phyloP scores from a whole-genome alignment of 2,113 vertebrate species.

The Prunella himalayana region DNA sequence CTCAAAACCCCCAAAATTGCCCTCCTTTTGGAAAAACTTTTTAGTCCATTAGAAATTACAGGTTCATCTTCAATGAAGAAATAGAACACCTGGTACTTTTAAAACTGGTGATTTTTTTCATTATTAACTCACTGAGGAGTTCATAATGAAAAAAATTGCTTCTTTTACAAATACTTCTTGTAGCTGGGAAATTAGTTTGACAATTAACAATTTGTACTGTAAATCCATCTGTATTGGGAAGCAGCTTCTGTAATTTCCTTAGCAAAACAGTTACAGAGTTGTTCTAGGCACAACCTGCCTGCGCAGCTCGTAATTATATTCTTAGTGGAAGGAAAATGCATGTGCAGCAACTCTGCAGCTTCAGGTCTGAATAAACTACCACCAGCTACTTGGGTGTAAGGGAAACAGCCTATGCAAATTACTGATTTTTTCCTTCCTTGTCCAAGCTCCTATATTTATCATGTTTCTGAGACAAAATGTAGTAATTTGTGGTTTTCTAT shows the following conservation, averaged over 20 bases:
- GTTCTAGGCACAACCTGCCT: not conserved
- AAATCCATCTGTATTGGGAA: not conserved
- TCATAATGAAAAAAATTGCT: not conserved
- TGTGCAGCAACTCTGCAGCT: not conserved
- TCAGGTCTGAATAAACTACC: not conserved
- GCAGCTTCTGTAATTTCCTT: not conserved
- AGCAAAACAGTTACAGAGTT: not conserved
- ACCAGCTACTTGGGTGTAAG: not conserved
- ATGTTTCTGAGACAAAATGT: not conserved
- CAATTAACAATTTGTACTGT: not conserved
- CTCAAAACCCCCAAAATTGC: fast-evolving
- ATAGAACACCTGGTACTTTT: not conserved
- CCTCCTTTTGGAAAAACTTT: not conserved
- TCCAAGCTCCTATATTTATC: not conserved
- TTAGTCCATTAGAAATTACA: not conserved
- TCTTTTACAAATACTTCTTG: not conserved
- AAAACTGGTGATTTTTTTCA: not conserved
- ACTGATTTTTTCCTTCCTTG: not conserved
- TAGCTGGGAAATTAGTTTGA: not conserved
- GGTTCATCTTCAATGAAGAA: not conserved
- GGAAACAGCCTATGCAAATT: not conserved
- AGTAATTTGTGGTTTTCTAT: not conserved
- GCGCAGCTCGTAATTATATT: not conserved
- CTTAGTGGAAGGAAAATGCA: not conserved
- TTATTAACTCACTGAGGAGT: not conserved